Evolutionary conservation across 2,113 vertebrate genomes (phyloP).

Genomic region (Buteo buteo): DNA sequence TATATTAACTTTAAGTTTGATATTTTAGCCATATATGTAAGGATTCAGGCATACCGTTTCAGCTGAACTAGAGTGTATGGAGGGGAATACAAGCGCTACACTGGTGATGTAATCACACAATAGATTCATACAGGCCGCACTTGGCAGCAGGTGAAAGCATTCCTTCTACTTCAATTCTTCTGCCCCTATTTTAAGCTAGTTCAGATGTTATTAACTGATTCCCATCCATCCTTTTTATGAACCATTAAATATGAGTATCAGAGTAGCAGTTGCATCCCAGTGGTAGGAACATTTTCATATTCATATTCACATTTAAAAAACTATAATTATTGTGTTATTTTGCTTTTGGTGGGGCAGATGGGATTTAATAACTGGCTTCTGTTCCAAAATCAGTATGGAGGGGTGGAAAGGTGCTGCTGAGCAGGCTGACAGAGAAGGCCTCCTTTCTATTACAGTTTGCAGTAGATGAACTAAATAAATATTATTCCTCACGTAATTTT

Average conservation of each 20-base stretch:
- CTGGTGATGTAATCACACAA: neutral
- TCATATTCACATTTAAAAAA: neutral
- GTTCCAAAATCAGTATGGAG: neutral
- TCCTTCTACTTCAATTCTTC: slow-evolving; percentile 21
- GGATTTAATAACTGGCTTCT: neutral
- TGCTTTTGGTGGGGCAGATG: neutral
- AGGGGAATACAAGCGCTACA: neutral
- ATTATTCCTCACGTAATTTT: neutral
- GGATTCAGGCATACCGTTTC: neutral
- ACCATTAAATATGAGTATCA: neutral
- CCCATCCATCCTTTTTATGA: neutral
- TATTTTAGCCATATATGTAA: neutral
- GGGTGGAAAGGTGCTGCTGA: neutral
- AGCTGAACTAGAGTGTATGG: neutral
- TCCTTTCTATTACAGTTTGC: neutral
- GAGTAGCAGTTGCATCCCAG: neutral
- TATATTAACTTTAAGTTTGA: neutral
- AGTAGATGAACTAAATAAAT: neutral
- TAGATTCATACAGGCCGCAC: neutral
- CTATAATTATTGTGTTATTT: neutral
- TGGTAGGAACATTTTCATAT: neutral
- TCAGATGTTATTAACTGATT: slow-evolving; percentile 30
- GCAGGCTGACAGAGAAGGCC: neutral
- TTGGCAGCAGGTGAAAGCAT: neutral
- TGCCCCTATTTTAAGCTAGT: slow-evolving; percentile 35